Percentiles rank a stretch among this genome's conserved stretches.
Evolutionary conservation across 2,888 invertebrate genomes (phyloP).

Genomic region (Hemistola chrysoprasaria): DNA sequence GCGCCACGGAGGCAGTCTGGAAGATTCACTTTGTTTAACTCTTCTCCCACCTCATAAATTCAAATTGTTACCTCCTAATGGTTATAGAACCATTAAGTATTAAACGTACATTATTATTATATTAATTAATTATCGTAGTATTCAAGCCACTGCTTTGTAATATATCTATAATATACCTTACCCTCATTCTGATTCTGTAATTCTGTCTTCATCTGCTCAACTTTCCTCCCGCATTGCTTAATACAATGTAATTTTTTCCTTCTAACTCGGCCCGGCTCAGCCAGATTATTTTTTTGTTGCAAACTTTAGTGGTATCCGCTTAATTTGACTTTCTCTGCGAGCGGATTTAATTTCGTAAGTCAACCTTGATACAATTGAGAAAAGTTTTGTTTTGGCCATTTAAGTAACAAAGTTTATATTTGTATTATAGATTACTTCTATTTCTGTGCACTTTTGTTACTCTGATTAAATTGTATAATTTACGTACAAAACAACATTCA

Average conservation of each 20-base stretch:
- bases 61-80: too few relatives aligned
- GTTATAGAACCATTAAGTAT: too few relatives aligned
- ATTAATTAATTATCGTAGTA: too few relatives aligned
- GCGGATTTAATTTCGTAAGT: slow-evolving; percentile 36
- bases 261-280: slow-evolving; percentile 37
- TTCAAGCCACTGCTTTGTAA: too few relatives aligned
- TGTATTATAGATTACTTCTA: too few relatives aligned
- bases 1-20: too few relatives aligned
- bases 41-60: too few relatives aligned
- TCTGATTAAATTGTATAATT: background rate
- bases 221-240: slow-evolving; percentile 52
- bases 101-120: too few relatives aligned
- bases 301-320: slow-evolving; percentile 38
- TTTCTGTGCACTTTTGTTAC: too few relatives aligned
- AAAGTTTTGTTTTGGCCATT: slow-evolving; percentile 22
- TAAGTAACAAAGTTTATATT: slow-evolving; percentile 21
- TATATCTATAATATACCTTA: slow-evolving; percentile 29
- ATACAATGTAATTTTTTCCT: slow-evolving; percentile 55
- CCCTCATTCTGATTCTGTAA: slow-evolving; percentile 46
- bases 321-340: slow-evolving; percentile 34
- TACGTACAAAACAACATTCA: too few relatives aligned
- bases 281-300: slow-evolving; percentile 37
- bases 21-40: too few relatives aligned
- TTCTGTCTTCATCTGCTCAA: slow-evolving; percentile 53
- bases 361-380: slow-evolving; percentile 27